Evolutionary conservation across 2,888 invertebrate genomes (phyloP).

Genomic region (Drosophila monieri): DNA sequence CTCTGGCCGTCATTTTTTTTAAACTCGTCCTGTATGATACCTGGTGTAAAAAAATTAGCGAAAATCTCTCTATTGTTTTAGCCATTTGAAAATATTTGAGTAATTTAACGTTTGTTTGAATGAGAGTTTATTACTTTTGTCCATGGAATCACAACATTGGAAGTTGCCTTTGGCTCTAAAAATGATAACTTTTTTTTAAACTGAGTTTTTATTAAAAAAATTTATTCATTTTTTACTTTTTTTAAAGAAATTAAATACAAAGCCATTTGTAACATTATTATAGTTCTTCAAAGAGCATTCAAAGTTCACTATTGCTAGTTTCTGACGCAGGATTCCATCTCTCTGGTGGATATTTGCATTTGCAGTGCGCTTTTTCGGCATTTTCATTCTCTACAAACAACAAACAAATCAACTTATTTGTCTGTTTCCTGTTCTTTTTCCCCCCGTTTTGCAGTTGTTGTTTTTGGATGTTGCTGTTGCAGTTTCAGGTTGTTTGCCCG

Average conservation of each 20-base stretch:
- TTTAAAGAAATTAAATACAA: not conserved
- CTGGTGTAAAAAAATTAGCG: not conserved
- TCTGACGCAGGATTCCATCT: constrained; percentile 1
- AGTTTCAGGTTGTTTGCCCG: constrained; percentile 45
- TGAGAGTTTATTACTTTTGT: not conserved
- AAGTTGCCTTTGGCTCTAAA: not conserved
- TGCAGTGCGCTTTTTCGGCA: constrained; percentile 65
- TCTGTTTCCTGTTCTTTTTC: constrained; percentile 33
- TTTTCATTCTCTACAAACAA: constrained; percentile 65
- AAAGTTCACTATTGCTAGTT: not conserved
- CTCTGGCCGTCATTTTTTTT: constrained; percentile 13
- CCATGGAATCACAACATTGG: not conserved
- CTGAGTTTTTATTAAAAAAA: too few relatives aligned
- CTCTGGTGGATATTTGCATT: constrained; percentile 51
- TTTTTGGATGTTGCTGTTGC: constrained; percentile 20
- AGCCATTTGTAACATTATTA: too few relatives aligned
- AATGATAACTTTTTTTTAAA: too few relatives aligned
- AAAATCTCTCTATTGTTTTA: constrained; percentile 6
- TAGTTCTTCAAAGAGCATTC: constrained; percentile 2
- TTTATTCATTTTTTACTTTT: not conserved
- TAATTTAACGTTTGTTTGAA: not conserved
- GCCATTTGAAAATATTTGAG: not conserved
- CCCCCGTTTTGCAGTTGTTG: constrained; percentile 13
- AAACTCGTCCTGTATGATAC: not conserved
- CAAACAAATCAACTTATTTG: constrained; percentile 76